Evolutionary conservation across 2,113 vertebrate species (phyloP), one percentile per base, ranked within the genome.

Genomic region (Zonotrichia leucophrys): DNA sequence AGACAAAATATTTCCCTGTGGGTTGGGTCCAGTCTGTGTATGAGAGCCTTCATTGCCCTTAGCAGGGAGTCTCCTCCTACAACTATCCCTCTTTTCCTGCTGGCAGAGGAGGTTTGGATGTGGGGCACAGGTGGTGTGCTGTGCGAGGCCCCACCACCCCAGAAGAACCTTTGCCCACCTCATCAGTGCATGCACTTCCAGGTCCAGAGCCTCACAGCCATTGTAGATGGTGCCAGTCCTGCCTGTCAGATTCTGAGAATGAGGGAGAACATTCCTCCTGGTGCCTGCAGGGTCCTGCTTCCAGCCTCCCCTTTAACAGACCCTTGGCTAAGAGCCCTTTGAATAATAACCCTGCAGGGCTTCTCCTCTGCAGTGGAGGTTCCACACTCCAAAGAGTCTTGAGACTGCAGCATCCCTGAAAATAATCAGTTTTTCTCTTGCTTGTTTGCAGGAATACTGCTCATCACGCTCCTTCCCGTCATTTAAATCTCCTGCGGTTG

Each of bases 381-480:
- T 49, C 19, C 15, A 66, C 10, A n/a, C 70, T 16, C 24, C 15
- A 0, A 0, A 21, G 12, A 41, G 10, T 30, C 42, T 49, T 35
- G 12, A 67, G 30, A 49, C 20, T 30, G 35, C 10, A 75, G 42
- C 1, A 0, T 15, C 42, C 58, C 70, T 17, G 30, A 75, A 85
- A 67, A 58, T 3, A 49, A 41, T 8, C 20, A 3, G 4, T 49
- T 46, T 67, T 37, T 66, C 15, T 20, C 19, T 30, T 30, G 2
- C 1, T 35, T 49, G 42, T 49, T 66, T 8, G 2, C 7, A 5
- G 35, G 8, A 75, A 30, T 21, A 20, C 2, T 41, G 42, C 52
- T 58, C 35, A 25, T 35, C 44, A 25, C 0, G 0, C 25, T 59
- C 35, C 35, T 42, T 58, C 4, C 12, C 35, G 44, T 16, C 1